A percentile compares a stretch with the other conserved stretches of the same genome.
Evolutionary conservation across 2,888 invertebrate genomes (phyloP).

Genomic region (Corbicula japonica): DNA sequence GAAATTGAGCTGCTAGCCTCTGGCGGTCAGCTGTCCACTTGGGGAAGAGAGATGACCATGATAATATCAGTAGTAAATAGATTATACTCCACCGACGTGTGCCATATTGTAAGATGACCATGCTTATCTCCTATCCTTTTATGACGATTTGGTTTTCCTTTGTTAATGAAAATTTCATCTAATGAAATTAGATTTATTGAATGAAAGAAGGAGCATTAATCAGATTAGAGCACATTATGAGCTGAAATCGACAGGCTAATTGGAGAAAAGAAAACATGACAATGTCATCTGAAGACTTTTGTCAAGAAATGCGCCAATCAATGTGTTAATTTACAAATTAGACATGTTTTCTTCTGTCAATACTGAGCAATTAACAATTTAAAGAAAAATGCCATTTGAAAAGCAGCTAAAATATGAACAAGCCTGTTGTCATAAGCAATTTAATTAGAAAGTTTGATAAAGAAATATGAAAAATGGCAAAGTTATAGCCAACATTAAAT

Average conservation of each 20-base stretch:
- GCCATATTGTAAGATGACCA: conserved; percentile 26
- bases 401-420: no score
- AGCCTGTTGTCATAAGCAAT: no score
- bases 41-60: conserved; percentile 23
- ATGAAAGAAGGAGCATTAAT: conserved; percentile 11
- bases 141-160: conserved; percentile 17
- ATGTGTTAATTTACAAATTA: no score
- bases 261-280: neutral
- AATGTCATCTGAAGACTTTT: neutral
- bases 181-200: conserved; percentile 38
- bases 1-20: conserved; percentile 34
- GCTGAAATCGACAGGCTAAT: neutral
- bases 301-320: no score
- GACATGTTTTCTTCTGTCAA: no score
- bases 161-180: conserved; percentile 28
- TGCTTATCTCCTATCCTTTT: conserved; percentile 23
- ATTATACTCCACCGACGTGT: conserved; percentile 31
- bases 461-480: no score
- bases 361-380: no score
- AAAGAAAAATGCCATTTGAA: no score
- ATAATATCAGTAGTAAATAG: conserved; percentile 37
- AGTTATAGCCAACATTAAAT: no score
- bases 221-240: conserved; percentile 1
- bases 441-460: no score
- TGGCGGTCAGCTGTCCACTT: conserved; percentile 31